A percentile compares a stretch with the other conserved stretches of the same genome.
phyloP scores from a whole-genome alignment of 1,140 invertebrate genomes.

The Chelonus insularis region DNA sequence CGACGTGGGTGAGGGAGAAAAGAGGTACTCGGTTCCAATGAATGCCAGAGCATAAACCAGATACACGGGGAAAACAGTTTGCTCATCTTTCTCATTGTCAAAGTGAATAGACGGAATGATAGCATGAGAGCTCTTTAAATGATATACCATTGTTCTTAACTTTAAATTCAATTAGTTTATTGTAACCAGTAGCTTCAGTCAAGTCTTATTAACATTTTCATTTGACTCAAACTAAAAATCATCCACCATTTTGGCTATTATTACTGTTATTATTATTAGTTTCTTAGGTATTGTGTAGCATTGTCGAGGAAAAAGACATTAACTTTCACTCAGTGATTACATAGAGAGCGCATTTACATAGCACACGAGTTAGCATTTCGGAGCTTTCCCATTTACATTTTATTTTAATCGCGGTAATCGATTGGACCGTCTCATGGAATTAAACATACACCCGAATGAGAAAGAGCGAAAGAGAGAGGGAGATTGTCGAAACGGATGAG shows the following conservation, averaged over 20 bases:
- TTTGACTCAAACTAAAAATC: constrained; percentile 45
- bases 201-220: constrained; percentile 27
- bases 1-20: background rate
- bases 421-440: constrained; percentile 50
- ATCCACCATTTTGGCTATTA: too few relatives aligned
- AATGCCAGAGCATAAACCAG: constrained; percentile 5
- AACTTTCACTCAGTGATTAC: constrained; percentile 61
- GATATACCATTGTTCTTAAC: background rate
- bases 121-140: too few relatives aligned
- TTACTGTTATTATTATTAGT: too few relatives aligned
- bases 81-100: background rate
- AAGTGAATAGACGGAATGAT: background rate
- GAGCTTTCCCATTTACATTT: constrained; percentile 51
- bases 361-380: constrained; percentile 20
- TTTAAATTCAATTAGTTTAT: constrained; percentile 1
- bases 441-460: constrained; percentile 38
- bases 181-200: background rate
- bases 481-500: background rate
- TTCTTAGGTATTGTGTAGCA: too few relatives aligned
- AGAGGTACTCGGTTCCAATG: background rate
- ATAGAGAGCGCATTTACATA: constrained; percentile 57
- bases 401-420: constrained; percentile 61
- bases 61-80: constrained; percentile 6
- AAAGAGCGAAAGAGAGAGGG: constrained; percentile 5
- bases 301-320: constrained; percentile 60